These are phyloP conservation scores for Girardia tigrina DNA, from an alignment of 2,888 invertebrate genomes.

Conservation along the genomic window DNA sequence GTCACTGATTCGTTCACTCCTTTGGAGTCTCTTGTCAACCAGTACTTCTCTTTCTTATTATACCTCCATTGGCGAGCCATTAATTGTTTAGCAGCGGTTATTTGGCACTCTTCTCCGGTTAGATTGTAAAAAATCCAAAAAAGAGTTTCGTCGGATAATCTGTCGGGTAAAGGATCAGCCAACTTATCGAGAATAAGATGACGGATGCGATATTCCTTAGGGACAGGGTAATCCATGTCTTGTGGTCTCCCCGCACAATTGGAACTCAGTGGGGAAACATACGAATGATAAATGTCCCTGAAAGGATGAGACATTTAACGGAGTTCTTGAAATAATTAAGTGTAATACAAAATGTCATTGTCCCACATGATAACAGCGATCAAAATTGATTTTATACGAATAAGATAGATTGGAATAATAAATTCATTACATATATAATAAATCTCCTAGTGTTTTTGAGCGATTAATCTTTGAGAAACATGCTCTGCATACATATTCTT, in stretches of 20 bases:
- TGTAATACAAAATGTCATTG: too few relatives aligned
- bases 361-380: too few relatives aligned
- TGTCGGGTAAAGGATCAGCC: constrained; percentile 41
- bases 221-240: constrained; percentile 90
- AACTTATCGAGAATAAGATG: constrained; percentile 73
- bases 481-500: too few relatives aligned
- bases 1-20: neutral
- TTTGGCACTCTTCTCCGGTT: constrained; percentile 89
- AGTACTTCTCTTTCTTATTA: neutral
- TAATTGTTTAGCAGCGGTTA: constrained; percentile 91
- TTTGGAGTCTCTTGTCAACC: neutral
- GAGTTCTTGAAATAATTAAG: too few relatives aligned
- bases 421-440: too few relatives aligned
- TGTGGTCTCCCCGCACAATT: constrained; percentile 60
- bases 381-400: too few relatives aligned
- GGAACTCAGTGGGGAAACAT: neutral
- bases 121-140: constrained; percentile 99
- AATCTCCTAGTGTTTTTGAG: too few relatives aligned
- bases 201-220: constrained; percentile 90
- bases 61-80: neutral
- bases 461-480: too few relatives aligned
- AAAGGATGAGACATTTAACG: too few relatives aligned
- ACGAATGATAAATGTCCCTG: neutral
- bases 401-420: too few relatives aligned
- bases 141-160: constrained; percentile 49